These are phyloP conservation scores for Drosophila asahinai DNA, from an alignment of 1,140 invertebrate genomes.

Conservation along the genomic window DNA sequence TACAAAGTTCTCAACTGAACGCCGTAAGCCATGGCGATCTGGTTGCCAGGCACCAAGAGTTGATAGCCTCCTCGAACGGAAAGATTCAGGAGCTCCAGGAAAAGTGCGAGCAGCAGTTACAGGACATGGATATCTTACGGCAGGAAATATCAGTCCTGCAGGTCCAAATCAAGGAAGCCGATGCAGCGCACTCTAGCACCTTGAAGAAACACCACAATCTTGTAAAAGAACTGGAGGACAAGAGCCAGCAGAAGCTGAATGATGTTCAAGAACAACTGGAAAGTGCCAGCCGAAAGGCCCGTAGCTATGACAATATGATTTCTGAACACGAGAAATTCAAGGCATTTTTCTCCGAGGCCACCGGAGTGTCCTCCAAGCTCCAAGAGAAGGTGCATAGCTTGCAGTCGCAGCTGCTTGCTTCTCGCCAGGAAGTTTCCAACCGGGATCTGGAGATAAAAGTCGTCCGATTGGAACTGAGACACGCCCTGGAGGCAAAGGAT, in stretches of 20 bases:
- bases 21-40: constrained; percentile 13
- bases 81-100: constrained; percentile 23
- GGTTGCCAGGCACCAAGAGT: constrained; percentile 10
- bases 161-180: constrained; percentile 2
- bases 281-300: background rate
- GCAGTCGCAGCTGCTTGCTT: background rate
- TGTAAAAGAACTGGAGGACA: background rate
- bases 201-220: background rate
- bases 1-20: constrained; percentile 16
- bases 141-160: constrained; percentile 34
- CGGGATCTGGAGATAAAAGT: background rate
- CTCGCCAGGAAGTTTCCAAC: background rate
- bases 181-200: background rate
- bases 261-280: constrained; percentile 23
- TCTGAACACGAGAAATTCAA: constrained; percentile 19
- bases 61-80: constrained; percentile 5
- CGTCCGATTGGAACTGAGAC: constrained; percentile 15
- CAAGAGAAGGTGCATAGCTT: constrained; percentile 5
- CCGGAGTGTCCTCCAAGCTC: background rate
- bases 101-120: constrained; percentile 28
- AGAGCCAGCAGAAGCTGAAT: background rate
- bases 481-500: background rate
- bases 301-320: constrained; percentile 8
- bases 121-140: constrained; percentile 20
- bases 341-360: background rate